Evolutionary conservation across 2,797 vertebrate genomes (phyloP).

Genomic region (Craterocephalus amniculus): DNA sequence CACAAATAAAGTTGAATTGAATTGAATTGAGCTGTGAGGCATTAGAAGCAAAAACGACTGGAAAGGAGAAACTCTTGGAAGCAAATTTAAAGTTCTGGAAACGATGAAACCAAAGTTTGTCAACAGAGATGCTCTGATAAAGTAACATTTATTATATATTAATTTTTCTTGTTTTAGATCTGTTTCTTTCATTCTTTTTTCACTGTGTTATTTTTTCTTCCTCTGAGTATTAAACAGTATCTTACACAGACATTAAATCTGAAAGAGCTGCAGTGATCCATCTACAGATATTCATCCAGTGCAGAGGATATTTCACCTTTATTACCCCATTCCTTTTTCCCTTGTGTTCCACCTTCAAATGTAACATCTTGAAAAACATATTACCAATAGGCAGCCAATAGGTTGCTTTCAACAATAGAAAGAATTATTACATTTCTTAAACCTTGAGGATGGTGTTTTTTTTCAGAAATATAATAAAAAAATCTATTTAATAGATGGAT

Average conservation of each 20-base stretch:
- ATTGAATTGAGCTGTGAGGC: too few relatives aligned
- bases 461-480: too few relatives aligned
- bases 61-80: neutral
- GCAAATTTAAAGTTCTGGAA: neutral
- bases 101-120: neutral
- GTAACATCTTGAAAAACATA: neutral
- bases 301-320: constrained; percentile 10
- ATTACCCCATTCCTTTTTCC: constrained; percentile 14
- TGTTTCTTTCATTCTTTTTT: neutral
- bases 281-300: neutral
- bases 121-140: neutral
- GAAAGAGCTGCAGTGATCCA: neutral
- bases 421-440: too few relatives aligned
- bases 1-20: too few relatives aligned
- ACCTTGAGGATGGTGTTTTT: too few relatives aligned
- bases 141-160: neutral
- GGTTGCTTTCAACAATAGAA: neutral
- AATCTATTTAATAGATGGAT: too few relatives aligned
- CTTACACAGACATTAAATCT: neutral
- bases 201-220: neutral
- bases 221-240: neutral
- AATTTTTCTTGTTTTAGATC: neutral
- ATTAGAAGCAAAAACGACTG: neutral
- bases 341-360: constrained; percentile 6
- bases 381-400: neutral